Conservation (phyloP, 2,888 invertebrate species). For the Tetragnatha montana region DNA sequence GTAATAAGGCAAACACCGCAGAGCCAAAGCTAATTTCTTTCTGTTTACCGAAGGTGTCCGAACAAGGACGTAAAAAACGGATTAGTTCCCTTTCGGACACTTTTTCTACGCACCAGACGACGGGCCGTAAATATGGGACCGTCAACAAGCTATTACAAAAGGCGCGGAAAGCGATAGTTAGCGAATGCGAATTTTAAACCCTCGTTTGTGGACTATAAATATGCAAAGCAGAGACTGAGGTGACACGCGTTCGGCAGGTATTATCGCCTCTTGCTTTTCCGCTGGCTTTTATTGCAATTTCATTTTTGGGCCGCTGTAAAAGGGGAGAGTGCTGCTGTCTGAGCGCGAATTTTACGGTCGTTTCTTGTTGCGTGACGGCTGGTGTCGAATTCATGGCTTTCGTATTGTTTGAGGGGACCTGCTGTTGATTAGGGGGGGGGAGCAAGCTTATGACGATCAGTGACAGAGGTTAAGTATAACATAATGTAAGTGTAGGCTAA, state of each 20-base stretch:
- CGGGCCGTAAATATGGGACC: constrained; percentile 36
- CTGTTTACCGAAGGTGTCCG: constrained; percentile 22
- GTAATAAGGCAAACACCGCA: neutral
- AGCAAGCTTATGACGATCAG: too few species aligned
- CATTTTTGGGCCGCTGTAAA: constrained; percentile 23
- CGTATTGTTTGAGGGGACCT: neutral
- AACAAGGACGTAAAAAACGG: constrained; percentile 3
- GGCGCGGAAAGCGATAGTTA: constrained; percentile 41
- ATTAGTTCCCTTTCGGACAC: constrained; percentile 13
- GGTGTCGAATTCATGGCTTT: neutral
- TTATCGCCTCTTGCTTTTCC: constrained; percentile 39
- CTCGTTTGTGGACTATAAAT: constrained; percentile 65
- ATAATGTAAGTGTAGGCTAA: too few species aligned
- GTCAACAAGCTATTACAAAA: constrained; percentile 39
- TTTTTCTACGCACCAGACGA: neutral
- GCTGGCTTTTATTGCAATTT: constrained; percentile 31
- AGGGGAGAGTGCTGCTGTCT: constrained; percentile 2
- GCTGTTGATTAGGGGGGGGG: constrained; percentile 10
- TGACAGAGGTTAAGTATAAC: too few species aligned
- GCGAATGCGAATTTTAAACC: constrained; percentile 64
- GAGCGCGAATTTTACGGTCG: constrained; percentile 25
- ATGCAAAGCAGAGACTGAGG: constrained; percentile 60
- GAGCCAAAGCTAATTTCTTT: constrained; percentile 13
- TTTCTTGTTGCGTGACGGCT: constrained; percentile 39
- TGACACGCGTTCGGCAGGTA: constrained; percentile 49